phyloP scores from a whole-genome alignment of 2,113 vertebrate species.

The Leucopternis melanops region DNA sequence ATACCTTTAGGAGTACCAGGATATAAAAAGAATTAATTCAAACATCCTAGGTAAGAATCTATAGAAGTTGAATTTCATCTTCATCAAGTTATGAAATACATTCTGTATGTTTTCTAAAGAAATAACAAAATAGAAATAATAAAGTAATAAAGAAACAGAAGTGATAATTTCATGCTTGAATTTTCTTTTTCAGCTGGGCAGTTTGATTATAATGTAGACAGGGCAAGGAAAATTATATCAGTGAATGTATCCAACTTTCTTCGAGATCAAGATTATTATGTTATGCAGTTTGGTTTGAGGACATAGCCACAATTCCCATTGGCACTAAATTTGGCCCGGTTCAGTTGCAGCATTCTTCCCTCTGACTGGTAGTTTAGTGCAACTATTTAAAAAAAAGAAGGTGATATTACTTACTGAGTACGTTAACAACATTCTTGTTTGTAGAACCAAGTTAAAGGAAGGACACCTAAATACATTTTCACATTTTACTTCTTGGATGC shows the following conservation, averaged over 20 bases:
- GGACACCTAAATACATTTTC: background rate
- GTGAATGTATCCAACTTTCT: constrained; percentile 72
- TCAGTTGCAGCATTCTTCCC: constrained; percentile 92
- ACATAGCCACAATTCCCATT: constrained; percentile 96
- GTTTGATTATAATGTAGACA: constrained; percentile 72
- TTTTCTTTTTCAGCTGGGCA: constrained; percentile 69
- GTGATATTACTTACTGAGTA: background rate
- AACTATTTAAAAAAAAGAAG: constrained; percentile 64
- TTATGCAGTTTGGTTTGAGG: constrained; percentile 88
- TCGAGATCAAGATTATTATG: constrained; percentile 67
- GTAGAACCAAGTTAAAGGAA: background rate
- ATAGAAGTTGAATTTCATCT: background rate
- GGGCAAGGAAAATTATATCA: constrained; percentile 66
- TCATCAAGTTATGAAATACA: background rate
- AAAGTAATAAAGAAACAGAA: background rate
- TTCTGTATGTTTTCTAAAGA: background rate
- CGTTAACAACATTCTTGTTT: background rate
- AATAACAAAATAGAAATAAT: background rate
- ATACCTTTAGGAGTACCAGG: background rate
- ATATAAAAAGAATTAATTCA: background rate
- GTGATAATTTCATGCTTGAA: background rate
- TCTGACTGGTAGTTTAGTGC: constrained; percentile 98
- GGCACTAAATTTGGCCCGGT: constrained; percentile 92
- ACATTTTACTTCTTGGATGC: background rate
- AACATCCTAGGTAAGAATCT: background rate